Percentiles rank a stretch among this genome's conserved stretches.
phyloP scores from a whole-genome alignment of 2,888 invertebrate species.

The Pantelozetes paolii region DNA sequence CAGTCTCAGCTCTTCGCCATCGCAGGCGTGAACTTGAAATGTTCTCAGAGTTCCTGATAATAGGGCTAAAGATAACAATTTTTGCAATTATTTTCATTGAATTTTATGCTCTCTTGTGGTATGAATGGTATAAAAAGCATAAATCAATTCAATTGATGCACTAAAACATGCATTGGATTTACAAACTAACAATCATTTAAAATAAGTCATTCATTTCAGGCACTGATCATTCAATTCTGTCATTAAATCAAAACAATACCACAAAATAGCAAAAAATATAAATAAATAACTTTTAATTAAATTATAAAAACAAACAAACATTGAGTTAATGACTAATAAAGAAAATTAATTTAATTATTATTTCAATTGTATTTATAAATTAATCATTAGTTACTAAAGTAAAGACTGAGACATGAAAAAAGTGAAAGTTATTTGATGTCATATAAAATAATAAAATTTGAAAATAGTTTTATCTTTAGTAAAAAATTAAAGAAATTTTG shows the following conservation, averaged over 20 bases:
- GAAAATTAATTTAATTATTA: not conserved
- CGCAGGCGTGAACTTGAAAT: conserved; percentile 85
- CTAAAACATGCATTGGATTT: not conserved
- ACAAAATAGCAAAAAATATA: conserved; percentile 35
- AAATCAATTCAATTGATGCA: not conserved
- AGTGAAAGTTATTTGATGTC: no score
- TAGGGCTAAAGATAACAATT: conserved; percentile 63
- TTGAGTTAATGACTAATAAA: no score
- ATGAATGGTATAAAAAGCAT: not conserved
- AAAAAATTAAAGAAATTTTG: no score
- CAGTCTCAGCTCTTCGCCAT: conserved; percentile 78
- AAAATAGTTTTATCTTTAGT: no score
- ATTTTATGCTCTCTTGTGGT: conserved; percentile 34
- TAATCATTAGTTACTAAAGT: no score
- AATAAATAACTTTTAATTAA: not conserved
- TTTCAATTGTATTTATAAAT: no score
- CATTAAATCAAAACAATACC: not conserved
- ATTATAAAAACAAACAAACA: not conserved
- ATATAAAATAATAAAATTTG: no score
- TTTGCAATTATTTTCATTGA: conserved; percentile 4
- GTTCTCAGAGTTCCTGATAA: conserved; percentile 84
- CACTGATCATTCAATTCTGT: not conserved
- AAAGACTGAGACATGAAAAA: no score
- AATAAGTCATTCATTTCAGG: not conserved
- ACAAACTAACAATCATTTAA: not conserved